Conservation (phyloP, 2,888 invertebrate species). For the Drosophila cognata region DNA sequence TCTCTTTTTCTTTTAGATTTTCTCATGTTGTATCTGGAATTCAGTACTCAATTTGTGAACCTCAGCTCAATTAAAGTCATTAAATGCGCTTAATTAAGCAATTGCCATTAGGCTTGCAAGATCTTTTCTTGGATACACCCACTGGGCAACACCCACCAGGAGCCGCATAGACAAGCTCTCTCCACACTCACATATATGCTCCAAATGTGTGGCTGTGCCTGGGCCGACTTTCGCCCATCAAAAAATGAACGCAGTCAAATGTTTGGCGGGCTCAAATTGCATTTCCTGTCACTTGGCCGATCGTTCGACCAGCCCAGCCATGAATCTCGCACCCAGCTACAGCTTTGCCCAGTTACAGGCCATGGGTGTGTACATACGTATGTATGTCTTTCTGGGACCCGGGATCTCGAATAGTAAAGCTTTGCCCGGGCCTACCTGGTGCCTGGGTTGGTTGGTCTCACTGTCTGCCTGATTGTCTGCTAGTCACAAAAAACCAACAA, state of each 20-base stretch:
- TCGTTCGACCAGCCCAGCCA: constrained; percentile 53
- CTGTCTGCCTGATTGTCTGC: constrained; percentile 60
- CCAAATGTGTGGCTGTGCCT: constrained; percentile 37
- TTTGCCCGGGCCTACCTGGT: constrained; percentile 41
- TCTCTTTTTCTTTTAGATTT: neutral
- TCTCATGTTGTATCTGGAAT: constrained; percentile 6
- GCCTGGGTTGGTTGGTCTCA: constrained; percentile 36
- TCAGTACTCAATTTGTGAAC: constrained; percentile 10
- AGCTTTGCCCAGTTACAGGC: constrained; percentile 18
- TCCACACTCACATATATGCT: constrained; percentile 12
- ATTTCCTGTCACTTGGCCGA: constrained; percentile 78
- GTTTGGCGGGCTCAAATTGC: constrained; percentile 73
- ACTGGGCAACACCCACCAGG: constrained; percentile 66
- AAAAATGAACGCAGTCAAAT: constrained; percentile 70
- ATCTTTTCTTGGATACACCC: constrained; percentile 55
- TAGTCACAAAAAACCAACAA: constrained; percentile 31
- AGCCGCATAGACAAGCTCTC: constrained; percentile 5
- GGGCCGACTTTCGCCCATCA: constrained; percentile 74
- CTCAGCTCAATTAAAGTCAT: constrained; percentile 23
- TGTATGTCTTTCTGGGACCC: constrained; percentile 39
- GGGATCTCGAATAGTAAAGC: constrained; percentile 46
- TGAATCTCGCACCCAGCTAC: constrained; percentile 52
- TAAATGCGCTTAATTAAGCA: constrained; percentile 70
- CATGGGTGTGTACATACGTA: constrained; percentile 69
- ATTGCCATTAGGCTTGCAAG: constrained; percentile 60